Evolutionary conservation across 2,113 vertebrate genomes (phyloP).

Genomic region (Alaudala cheleensis): DNA sequence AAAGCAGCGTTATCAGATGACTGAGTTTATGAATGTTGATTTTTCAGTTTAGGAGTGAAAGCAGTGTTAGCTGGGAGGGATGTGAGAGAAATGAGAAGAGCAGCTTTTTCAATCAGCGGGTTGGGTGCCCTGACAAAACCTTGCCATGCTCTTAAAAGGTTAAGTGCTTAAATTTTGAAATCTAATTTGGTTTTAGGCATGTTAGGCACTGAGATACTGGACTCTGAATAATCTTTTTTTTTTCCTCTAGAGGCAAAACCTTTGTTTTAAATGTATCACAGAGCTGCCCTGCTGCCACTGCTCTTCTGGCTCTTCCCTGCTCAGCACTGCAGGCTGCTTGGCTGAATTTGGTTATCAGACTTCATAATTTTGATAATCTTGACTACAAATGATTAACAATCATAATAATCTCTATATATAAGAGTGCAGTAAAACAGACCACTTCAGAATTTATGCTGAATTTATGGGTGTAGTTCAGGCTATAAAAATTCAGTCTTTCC

Average conservation of each 20-base stretch:
- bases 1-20: not conserved
- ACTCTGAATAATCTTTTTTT: not conserved
- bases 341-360: not conserved
- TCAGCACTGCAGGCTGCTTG: not conserved
- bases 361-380: not conserved
- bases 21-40: not conserved
- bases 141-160: not conserved
- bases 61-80: not conserved
- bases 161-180: not conserved
- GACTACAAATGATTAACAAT: not conserved
- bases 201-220: not conserved
- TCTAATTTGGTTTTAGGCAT: not conserved
- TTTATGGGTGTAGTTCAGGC: not conserved
- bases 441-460: not conserved
- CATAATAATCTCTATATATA: not conserved
- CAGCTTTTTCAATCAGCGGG: not conserved
- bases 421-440: not conserved
- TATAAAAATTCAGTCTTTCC: not conserved
- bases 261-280: not conserved
- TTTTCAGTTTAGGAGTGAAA: not conserved
- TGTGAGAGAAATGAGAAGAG: not conserved
- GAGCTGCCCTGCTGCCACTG: not conserved
- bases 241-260: not conserved
- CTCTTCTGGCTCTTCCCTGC: not conserved
- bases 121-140: constrained; percentile 1